Percentiles rank a stretch among this genome's conserved stretches.
phyloP scores from a whole-genome alignment of 2,888 invertebrate genomes.

The Tachystola acroxantha region DNA sequence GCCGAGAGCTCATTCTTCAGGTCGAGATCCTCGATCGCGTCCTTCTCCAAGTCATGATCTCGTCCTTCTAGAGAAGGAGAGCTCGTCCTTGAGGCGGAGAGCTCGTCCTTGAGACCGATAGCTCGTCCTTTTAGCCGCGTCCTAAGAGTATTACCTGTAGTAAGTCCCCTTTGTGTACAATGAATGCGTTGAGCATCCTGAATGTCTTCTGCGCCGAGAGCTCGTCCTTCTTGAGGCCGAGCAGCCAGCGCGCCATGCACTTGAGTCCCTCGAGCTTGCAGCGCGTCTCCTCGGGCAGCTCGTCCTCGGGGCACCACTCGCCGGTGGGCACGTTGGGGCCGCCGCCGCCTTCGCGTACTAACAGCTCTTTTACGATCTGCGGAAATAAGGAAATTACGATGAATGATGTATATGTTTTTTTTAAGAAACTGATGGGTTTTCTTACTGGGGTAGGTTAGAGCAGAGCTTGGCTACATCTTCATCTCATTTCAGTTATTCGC shows the following conservation, averaged over 20 bases:
- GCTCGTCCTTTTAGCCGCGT: too few species aligned
- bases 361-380: constrained; percentile 94
- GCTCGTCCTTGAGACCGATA: too few species aligned
- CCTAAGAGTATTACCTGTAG: too few species aligned
- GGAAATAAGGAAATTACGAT: background rate
- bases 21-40: too few species aligned
- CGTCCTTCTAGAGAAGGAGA: too few species aligned
- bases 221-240: constrained; percentile 92
- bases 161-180: constrained; percentile 94
- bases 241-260: constrained; percentile 96
- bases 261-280: constrained; percentile 97
- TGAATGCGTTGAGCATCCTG: constrained; percentile 95
- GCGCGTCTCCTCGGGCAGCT: constrained; percentile 92
- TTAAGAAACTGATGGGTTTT: too few species aligned
- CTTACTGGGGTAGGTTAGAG: too few species aligned
- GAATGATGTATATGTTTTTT: background rate
- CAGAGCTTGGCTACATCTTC: too few species aligned
- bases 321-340: constrained; percentile 71
- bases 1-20: too few species aligned
- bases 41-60: too few species aligned
- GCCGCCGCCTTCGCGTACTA: constrained; percentile 88
- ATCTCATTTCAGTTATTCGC: too few species aligned
- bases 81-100: too few species aligned
- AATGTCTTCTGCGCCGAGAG: constrained; percentile 95
- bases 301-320: constrained; percentile 91